Percentiles rank a stretch among this genome's conserved stretches.
Evolutionary conservation across 2,113 vertebrate species (phyloP).

Genomic region (Pollimyrus isidori): DNA sequence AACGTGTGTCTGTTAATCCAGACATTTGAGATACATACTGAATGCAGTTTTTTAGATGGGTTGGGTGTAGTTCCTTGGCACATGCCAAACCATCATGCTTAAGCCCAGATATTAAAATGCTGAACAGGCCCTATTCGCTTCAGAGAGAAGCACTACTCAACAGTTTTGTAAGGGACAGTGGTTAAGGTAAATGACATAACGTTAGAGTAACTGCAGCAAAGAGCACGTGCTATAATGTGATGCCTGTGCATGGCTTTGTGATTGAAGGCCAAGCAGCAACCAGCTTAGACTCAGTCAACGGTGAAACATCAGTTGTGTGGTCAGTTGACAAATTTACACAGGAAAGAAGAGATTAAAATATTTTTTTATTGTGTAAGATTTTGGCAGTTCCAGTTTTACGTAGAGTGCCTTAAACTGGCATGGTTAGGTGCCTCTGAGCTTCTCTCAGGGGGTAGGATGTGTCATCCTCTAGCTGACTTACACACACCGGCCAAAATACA

Average conservation of each 20-base stretch:
- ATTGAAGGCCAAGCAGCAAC: neutral
- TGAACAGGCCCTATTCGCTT: neutral
- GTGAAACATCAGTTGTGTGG: neutral
- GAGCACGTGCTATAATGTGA: neutral
- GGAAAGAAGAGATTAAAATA: neutral
- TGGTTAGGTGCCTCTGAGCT: constrained; percentile 1
- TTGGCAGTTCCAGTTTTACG: neutral
- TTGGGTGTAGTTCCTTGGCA: neutral
- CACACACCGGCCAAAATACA: neutral
- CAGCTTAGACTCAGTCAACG: neutral
- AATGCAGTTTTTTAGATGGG: neutral
- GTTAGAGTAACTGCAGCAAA: neutral
- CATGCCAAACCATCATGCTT: neutral
- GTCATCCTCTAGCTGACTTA: neutral
- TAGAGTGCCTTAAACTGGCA: neutral
- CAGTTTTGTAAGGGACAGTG: neutral
- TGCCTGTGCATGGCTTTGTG: neutral
- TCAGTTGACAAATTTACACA: neutral
- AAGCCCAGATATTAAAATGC: neutral
- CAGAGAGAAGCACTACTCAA: neutral
- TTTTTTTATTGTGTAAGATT: neutral
- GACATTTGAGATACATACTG: neutral
- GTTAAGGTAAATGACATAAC: neutral
- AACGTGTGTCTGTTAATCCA: neutral
- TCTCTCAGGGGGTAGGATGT: neutral